A percentile compares a stretch with the other conserved stretches of the same genome.
phyloP scores from a whole-genome alignment of 2,888 invertebrate genomes.

The Tachina grossa region DNA sequence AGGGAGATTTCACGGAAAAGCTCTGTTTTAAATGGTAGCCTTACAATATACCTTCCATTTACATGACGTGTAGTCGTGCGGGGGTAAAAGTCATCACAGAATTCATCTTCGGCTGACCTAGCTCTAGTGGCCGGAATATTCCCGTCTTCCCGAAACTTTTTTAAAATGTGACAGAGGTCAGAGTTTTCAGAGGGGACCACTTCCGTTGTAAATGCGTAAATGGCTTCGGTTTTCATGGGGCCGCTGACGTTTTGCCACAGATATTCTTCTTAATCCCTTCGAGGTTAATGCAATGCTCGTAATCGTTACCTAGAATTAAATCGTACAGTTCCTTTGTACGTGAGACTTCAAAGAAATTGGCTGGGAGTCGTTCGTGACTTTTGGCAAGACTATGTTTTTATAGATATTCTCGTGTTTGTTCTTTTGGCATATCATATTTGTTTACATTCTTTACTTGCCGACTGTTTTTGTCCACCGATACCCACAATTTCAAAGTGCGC shows the following conservation, averaged over 20 bases:
- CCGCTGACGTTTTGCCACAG: not conserved
- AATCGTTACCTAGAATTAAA: not conserved
- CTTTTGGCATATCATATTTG: not conserved
- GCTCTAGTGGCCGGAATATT: not conserved
- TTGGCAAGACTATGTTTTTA: conserved; percentile 40
- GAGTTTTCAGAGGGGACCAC: not conserved
- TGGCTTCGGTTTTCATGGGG: too few species aligned
- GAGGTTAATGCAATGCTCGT: not conserved
- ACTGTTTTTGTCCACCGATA: conserved; percentile 24
- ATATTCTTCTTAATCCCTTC: not conserved
- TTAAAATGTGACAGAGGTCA: not conserved
- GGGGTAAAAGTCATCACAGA: not conserved
- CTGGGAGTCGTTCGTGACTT: conserved; percentile 30
- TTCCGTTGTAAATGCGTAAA: not conserved
- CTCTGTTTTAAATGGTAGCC: not conserved
- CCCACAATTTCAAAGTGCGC: conserved; percentile 21
- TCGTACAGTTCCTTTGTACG: not conserved
- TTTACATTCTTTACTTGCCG: conserved; percentile 14
- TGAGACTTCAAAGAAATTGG: conserved; percentile 2
- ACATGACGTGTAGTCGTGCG: not conserved
- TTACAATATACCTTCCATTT: not conserved
- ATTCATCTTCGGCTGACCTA: not conserved
- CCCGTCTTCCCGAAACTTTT: not conserved
- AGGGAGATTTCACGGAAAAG: not conserved
- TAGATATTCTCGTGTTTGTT: not conserved